Conservation (phyloP, 2,888 invertebrate genomes). For the Drosophila longiperda region DNA sequence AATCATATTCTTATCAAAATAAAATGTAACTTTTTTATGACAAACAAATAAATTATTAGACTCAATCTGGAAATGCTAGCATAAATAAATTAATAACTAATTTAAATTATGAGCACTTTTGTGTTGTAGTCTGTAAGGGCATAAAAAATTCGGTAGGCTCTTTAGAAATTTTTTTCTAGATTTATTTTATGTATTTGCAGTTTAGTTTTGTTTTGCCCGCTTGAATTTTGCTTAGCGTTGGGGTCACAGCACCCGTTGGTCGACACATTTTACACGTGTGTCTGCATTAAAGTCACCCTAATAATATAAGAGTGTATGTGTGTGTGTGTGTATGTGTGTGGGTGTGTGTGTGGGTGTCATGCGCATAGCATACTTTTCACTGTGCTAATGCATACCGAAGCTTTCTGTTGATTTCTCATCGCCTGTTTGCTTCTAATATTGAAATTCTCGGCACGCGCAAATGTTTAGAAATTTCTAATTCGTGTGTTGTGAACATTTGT, state of each 20-base stretch:
- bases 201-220: constrained; percentile 41
- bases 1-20: neutral
- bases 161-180: neutral
- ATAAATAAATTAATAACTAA: neutral
- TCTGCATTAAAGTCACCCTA: constrained; percentile 31
- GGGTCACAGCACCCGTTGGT: constrained; percentile 43
- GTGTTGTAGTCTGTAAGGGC: neutral
- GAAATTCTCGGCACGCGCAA: constrained; percentile 83
- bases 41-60: too few species aligned
- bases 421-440: constrained; percentile 84
- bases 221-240: constrained; percentile 52
- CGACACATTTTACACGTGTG: constrained; percentile 11
- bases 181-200: constrained; percentile 22
- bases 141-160: neutral
- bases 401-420: constrained; percentile 56
- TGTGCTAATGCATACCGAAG: constrained; percentile 79
- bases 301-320: constrained; percentile 1
- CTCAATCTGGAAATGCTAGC: too few species aligned
- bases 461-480: constrained; percentile 81
- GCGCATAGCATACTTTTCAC: constrained; percentile 55
- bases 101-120: neutral
- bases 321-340: constrained; percentile 3
- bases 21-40: neutral
- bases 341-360: constrained; percentile 45
- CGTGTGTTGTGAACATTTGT: neutral